Base-by-base conservation (phyloP, 1,140 invertebrate genomes). In the Lepidurus arcticus region DNA sequence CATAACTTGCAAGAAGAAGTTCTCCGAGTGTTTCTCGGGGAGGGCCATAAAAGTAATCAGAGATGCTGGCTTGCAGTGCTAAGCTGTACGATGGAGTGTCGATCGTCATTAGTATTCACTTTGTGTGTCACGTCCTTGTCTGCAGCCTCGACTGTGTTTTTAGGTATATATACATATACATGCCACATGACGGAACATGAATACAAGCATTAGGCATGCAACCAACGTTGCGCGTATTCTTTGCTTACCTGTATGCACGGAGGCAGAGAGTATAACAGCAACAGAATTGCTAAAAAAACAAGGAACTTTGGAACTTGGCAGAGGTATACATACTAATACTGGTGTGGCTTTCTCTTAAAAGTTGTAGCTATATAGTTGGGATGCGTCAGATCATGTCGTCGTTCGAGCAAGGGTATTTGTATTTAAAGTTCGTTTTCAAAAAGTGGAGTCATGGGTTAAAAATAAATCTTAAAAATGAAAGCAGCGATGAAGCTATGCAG, bases 31-130 rank as follows among this genome's bases (percentile, higher is more conserved):
- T 13, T 65, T 65, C 10, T 65, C 5, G 16, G 53, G 6, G 16
- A 65, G 53, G 53, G 53, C 53, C 53, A 65, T 65, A 65, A 65
- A 65, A 13, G 53, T 16, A 65, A 65, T 65, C 53, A 65, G 53
- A 65, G 53, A 65, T 65, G 53, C 53, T n/a, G 53, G 53, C 53
- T 65, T 7, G 21, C 16, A 65, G 53, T 7, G 34, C 13, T 13
- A 65, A 65, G 21, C 10, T 47, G 45, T 16, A 47, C 7, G 10
- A 47, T 47, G 10, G 10, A 65, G 53, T 65, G 53, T 65, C 53
- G 53, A 65, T 16, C 53, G 53, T 65, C 53, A 65, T 65, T 65
- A 65, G 53, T 65, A 65, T 65, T 65, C 53, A 16, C 53, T 65
- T 65, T 65, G 53, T 65, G 53, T 65, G 16, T 13, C 13, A 13